Conservation (phyloP, 2,797 vertebrate species). For the Gorsachius magnificus region DNA sequence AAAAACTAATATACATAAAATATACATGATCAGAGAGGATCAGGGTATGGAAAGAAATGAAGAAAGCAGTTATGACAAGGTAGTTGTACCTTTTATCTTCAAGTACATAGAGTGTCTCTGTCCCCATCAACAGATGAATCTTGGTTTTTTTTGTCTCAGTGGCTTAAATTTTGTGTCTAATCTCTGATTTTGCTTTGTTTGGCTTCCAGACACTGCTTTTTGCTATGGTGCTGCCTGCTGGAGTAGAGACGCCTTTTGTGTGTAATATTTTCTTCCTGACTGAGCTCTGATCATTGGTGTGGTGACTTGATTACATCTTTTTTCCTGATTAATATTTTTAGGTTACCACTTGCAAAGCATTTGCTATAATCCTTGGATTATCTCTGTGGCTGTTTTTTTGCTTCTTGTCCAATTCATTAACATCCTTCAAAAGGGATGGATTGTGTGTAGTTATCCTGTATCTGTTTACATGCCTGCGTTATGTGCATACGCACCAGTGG, state of each 20-base stretch:
- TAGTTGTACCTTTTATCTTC: neutral
- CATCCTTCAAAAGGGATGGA: neutral
- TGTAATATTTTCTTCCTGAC: neutral
- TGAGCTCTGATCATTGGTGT: neutral
- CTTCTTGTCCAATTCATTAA: neutral
- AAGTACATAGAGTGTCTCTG: neutral
- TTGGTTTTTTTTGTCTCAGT: neutral
- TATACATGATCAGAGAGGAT: neutral
- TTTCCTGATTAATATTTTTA: neutral
- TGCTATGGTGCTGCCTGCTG: neutral
- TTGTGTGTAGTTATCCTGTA: neutral
- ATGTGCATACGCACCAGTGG: accelerated
- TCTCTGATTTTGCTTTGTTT: neutral
- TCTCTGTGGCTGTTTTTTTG: neutral
- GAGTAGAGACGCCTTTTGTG: neutral
- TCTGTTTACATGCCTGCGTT: neutral
- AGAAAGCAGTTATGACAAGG: neutral
- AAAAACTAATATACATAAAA: neutral
- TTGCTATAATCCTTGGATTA: neutral
- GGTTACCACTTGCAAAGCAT: neutral
- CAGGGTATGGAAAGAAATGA: neutral
- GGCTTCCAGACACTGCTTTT: neutral
- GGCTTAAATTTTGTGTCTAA: neutral
- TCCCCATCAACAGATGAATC: neutral
- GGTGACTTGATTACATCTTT: neutral